phyloP scores from a whole-genome alignment of 2,888 invertebrate genomes.

The Pasiphila rectangulata region DNA sequence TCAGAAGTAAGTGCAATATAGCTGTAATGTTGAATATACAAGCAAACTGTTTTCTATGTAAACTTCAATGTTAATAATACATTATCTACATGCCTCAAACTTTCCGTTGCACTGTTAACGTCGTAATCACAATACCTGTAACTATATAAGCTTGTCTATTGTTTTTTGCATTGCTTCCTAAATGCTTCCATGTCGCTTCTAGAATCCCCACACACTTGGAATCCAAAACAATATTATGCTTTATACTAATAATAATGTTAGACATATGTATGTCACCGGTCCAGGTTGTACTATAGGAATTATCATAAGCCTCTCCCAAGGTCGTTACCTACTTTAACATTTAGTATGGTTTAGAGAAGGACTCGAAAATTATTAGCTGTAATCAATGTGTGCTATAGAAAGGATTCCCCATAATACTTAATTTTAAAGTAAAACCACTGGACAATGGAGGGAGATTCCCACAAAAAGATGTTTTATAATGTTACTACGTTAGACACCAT shows the following conservation, averaged over 20 bases:
- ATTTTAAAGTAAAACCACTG: constrained; percentile 53
- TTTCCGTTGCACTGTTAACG: constrained; percentile 44
- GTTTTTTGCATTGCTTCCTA: constrained; percentile 64
- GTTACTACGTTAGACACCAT: not conserved
- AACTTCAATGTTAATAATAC: constrained; percentile 25
- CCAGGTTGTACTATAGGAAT: constrained; percentile 75
- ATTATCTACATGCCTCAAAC: constrained; percentile 29
- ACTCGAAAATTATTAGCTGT: constrained; percentile 64
- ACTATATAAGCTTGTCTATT: constrained; percentile 52
- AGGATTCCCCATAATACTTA: constrained; percentile 53
- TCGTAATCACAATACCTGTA: constrained; percentile 40
- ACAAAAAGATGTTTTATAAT: constrained; percentile 48
- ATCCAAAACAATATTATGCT: constrained; percentile 60
- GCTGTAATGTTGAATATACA: constrained; percentile 59
- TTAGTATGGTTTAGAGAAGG: constrained; percentile 62
- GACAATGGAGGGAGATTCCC: constrained; percentile 47
- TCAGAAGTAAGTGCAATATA: constrained; percentile 74
- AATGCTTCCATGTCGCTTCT: constrained; percentile 67
- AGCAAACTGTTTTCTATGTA: constrained; percentile 33
- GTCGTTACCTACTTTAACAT: constrained; percentile 73
- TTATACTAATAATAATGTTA: constrained; percentile 62
- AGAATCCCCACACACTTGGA: constrained; percentile 54
- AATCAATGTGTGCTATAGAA: constrained; percentile 72
- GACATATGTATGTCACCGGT: constrained; percentile 66
- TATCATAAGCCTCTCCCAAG: constrained; percentile 61